Evolutionary conservation across 2,113 vertebrate genomes (phyloP), one percentile per base, ranked within the genome.

Genomic region (Microcebus murinus): DNA sequence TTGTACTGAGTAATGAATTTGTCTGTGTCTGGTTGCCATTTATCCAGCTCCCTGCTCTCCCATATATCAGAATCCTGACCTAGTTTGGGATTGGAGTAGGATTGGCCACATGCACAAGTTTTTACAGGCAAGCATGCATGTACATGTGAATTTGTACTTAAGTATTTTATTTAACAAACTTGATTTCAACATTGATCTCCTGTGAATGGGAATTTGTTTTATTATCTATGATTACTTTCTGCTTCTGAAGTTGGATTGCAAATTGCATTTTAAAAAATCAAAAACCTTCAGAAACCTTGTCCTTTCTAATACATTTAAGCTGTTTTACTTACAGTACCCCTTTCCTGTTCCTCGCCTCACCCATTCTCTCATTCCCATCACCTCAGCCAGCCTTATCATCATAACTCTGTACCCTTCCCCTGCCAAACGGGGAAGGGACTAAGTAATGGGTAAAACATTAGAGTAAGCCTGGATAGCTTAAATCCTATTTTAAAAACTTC

Each of bases 211-310:
- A 81, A 6, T n/a, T 91, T 93, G 76, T 73, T 36, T 57, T 63
- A 80, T 55, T 50, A n/a, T 83, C 42, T 90, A 0, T 76, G 79
- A 85, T 86, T 84, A 76, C n/a, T n/a, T 83, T 94, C 42, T 94
- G 12, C 17, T 85, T 76, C 85, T 76, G 82, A 23, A 84, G 61
- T 57, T 84, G 59, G 57, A 57, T 45, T 81, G 48, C 50, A 87
- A 57, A 63, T 94, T 65, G 87, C 31, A 86, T 94, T 94, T 68
- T 27, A 79, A 81, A 94, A 92, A 94, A 57, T 36, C 11, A 65
- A 70, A 93, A 68, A 45, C 48, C 18, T 87, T n/a, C 63, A n/a
- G 82, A 87, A 94, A 87, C 9, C 68, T 25, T 93, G 2, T n/a
- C 68, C 57, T 80, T 88, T 84, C 7, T 87, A 68, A 87, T 57